Base-by-base conservation (phyloP, 2,113 vertebrate species). In the Pelodiscus sinensis region DNA sequence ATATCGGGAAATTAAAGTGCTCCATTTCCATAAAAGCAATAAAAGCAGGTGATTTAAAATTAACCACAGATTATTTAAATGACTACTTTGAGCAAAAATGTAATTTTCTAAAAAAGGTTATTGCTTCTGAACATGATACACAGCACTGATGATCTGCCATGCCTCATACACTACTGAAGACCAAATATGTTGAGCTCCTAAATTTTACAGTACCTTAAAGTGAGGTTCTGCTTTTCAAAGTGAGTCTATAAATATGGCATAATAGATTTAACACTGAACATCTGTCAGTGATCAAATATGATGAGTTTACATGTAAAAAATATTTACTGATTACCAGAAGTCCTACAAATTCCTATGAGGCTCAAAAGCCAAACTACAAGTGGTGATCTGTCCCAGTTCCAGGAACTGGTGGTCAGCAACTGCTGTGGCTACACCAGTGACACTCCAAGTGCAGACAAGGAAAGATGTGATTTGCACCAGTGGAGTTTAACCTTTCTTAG, bases 71-170 rank as follows among this genome's bases (percentile, higher is more conserved):
- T 80, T 92, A 94, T 62, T 94, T 86, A 78, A n/a, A 93, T 1
- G 60, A 91, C 83, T 89, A 88, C 93, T 94, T 31, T 22, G 68
- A 94, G 92, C 86, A 94, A 79, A 85, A 91, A 84, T 38, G 84
- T 27, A 86, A 90, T 96, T 93, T 88, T 88, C 91, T 94, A 92
- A 92, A 91, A 84, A 55, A 51, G 24, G 56, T 80, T 90, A 84
- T 29, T 93, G 88, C 85, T 93, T 79, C 80, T 93, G 95, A 92
- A 75, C 73, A 82, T 50, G 92, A 88, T 90, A 91, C 82, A 55
- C 35, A 77, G 87, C 91, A 92, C 91, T 94, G 90, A 84, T 51
- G 78, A 90, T 90, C 91, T 93, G 93, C 91, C 95, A 92, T 79
- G 79, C 75, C 80, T 87, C 93, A 96, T 54, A 79, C 24, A 51